Conservation (phyloP, 2,888 invertebrate genomes). For the Drosophila atripex region DNA sequence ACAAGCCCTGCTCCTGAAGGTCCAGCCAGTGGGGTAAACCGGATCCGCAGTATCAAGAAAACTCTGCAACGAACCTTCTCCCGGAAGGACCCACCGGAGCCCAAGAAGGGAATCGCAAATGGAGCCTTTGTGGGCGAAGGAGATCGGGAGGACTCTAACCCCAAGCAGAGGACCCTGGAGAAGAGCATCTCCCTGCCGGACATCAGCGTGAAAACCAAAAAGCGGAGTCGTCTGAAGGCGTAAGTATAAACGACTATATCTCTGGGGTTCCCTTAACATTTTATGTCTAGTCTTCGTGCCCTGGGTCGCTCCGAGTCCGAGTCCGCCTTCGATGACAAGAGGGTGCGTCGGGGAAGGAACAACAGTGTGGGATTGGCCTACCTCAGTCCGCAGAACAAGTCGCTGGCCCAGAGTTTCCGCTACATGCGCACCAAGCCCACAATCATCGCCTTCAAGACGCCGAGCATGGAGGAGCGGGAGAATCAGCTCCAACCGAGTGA, state of each 20-base stretch:
- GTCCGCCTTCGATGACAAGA: slow-evolving; percentile 89
- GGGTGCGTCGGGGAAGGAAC: slow-evolving; percentile 87
- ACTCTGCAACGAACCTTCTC: slow-evolving; percentile 85
- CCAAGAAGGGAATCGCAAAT: slow-evolving; percentile 65
- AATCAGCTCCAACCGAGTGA: slow-evolving; percentile 84
- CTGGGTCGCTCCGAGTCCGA: slow-evolving; percentile 90
- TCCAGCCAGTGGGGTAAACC: slow-evolving; percentile 60
- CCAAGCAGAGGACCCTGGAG: slow-evolving; percentile 87
- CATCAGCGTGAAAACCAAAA: slow-evolving; percentile 90
- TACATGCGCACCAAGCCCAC: slow-evolving; percentile 95
- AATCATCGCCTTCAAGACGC: slow-evolving; percentile 94
- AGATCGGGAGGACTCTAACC: slow-evolving; percentile 86
- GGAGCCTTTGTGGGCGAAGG: slow-evolving; percentile 76
- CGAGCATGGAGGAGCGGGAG: slow-evolving; percentile 90
- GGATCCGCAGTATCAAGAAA: slow-evolving; percentile 83
- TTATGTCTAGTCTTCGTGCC: slow-evolving; percentile 64
- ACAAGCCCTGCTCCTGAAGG: slow-evolving; percentile 36
- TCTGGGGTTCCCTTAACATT: neutral
- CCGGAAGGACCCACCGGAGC: slow-evolving; percentile 82
- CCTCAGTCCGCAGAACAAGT: slow-evolving; percentile 90
- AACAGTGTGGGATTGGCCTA: slow-evolving; percentile 88
- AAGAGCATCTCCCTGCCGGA: slow-evolving; percentile 94
- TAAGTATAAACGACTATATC: slow-evolving; percentile 84
- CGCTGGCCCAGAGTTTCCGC: slow-evolving; percentile 93
- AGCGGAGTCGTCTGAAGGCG: slow-evolving; percentile 88